Evolutionary conservation across 2,113 vertebrate genomes (phyloP).

Genomic region (Empidonax traillii): DNA sequence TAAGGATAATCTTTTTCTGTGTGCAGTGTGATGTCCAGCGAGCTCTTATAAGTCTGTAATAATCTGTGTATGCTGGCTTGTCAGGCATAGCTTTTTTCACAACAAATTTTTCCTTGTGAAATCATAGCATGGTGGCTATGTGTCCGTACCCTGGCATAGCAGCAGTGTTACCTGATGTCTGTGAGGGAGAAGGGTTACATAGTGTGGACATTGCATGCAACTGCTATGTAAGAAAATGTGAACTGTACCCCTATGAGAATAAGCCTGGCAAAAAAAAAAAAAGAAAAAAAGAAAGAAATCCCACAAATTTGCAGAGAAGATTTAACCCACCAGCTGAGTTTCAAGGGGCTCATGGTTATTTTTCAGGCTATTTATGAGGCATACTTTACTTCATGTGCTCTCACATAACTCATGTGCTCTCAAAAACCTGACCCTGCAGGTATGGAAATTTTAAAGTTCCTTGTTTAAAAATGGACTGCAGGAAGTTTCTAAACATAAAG

Average conservation of each 20-base stretch:
- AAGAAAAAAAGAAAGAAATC: not conserved
- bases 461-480: not conserved
- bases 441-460: not conserved
- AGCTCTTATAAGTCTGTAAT: not conserved
- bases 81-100: not conserved
- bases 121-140: fast-evolving
- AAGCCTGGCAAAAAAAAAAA: not conserved
- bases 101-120: not conserved
- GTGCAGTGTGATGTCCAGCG: not conserved
- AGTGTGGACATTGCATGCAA: not conserved
- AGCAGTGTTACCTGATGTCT: not conserved
- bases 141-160: not conserved
- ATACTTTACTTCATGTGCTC: not conserved
- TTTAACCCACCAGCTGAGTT: not conserved
- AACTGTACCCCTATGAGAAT: not conserved
- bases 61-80: not conserved
- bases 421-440: not conserved
- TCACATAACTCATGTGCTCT: not conserved
- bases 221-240: not conserved
- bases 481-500: not conserved
- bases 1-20: not conserved
- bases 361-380: not conserved
- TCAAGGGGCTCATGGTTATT: fast-evolving
- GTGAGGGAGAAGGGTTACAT: fast-evolving
- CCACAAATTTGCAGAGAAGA: not conserved